Evolutionary conservation across 2,797 vertebrate species (phyloP).

Genomic region (Agapornis canus): DNA sequence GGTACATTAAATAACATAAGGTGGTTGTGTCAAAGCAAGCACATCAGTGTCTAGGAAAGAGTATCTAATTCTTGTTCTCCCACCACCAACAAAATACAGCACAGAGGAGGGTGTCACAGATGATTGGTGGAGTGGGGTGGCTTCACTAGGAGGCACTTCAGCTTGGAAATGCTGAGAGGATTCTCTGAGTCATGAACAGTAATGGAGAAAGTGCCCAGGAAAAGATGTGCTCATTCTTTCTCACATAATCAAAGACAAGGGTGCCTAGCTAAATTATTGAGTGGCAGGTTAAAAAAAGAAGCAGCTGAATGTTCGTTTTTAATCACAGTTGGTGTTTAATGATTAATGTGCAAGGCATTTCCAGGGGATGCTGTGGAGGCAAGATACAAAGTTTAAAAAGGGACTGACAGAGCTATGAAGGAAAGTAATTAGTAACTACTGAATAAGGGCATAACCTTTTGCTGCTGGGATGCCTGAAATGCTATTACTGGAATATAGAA

Average conservation of each 20-base stretch:
- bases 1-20: fast-evolving
- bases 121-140: not conserved
- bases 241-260: not conserved
- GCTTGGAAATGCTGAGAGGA: not conserved
- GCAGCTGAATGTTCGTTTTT: not conserved
- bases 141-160: not conserved
- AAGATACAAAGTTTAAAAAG: not conserved
- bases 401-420: not conserved
- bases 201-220: not conserved
- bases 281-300: not conserved
- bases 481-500: not conserved
- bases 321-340: not conserved
- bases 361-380: not conserved
- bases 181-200: not conserved
- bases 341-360: slow-evolving; percentile 25
- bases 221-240: not conserved
- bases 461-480: not conserved
- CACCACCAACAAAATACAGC: not conserved
- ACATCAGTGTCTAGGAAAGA: not conserved
- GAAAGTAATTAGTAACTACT: slow-evolving; percentile 25
- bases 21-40: not conserved
- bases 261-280: not conserved
- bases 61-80: not conserved
- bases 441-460: not conserved
- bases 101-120: not conserved